Conservation (phyloP, 1,140 invertebrate genomes). For the Centruroides vittatus region DNA sequence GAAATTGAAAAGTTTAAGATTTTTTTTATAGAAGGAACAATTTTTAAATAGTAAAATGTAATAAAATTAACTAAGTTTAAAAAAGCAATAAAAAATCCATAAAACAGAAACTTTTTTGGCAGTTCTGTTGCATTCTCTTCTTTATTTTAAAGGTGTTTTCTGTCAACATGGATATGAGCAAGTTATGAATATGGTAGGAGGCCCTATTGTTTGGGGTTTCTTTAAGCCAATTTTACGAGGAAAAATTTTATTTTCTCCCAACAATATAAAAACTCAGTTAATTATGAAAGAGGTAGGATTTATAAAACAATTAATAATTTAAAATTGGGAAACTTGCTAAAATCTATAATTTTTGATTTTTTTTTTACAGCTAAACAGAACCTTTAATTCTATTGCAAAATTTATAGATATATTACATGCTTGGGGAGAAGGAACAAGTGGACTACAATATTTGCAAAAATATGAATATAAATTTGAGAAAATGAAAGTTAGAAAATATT, state of each 20-base stretch:
- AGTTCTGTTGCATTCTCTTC: no score
- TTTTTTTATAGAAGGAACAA: not conserved
- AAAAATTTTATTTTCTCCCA: slow-evolving; percentile 32
- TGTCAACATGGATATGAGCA: slow-evolving; percentile 27
- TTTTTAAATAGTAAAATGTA: not conserved
- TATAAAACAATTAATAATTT: not conserved
- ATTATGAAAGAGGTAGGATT: slow-evolving; percentile 21
- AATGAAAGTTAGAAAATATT: not conserved
- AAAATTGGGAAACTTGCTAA: slow-evolving; percentile 11
- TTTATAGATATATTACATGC: slow-evolving; percentile 21
- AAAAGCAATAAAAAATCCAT: no score
- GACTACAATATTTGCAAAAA: slow-evolving; percentile 19
- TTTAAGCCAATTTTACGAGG: slow-evolving; percentile 32
- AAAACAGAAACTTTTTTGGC: no score
- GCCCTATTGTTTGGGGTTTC: slow-evolving; percentile 31
- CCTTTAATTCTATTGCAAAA: slow-evolving; percentile 22
- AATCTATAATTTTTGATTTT: not conserved
- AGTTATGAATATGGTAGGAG: slow-evolving; percentile 22
- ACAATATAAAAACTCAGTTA: slow-evolving; percentile 22
- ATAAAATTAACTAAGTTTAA: no score
- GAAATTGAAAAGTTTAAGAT: no score
- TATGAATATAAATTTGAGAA: slow-evolving; percentile 6
- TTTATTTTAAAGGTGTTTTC: slow-evolving; percentile 22
- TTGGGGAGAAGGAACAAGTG: slow-evolving; percentile 23
- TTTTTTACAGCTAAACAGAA: slow-evolving; percentile 19